Conservation (phyloP, 2,797 vertebrate species). For the Adelosebastes latens region DNA sequence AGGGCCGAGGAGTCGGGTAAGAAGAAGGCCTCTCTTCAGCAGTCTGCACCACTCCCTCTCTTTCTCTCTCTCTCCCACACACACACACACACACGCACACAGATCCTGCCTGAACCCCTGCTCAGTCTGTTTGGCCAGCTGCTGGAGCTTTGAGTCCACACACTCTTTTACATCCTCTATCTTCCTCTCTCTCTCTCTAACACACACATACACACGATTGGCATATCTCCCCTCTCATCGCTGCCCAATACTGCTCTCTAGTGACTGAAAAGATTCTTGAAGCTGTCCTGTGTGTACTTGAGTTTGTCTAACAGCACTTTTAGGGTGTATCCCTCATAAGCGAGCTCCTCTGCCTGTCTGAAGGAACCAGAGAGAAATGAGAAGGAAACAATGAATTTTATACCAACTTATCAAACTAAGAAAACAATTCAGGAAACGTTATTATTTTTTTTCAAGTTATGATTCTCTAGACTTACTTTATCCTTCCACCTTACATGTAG, state of each 20-base stretch:
- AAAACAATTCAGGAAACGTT: neutral
- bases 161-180: slow-evolving; percentile 18
- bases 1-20: slow-evolving; percentile 67
- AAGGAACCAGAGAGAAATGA: neutral
- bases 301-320: neutral
- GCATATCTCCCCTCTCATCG: slow-evolving; percentile 1
- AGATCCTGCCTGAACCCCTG: slow-evolving; percentile 46
- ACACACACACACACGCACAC: slow-evolving; percentile 13
- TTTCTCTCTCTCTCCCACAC: slow-evolving; percentile 14
- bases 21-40: slow-evolving; percentile 71
- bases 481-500: neutral
- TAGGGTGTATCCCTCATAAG: neutral
- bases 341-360: neutral
- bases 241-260: slow-evolving; percentile 78
- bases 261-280: slow-evolving; percentile 44
- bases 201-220: neutral
- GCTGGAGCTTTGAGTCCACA: slow-evolving; percentile 55
- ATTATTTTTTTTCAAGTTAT: neutral
- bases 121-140: slow-evolving; percentile 79
- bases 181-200: neutral
- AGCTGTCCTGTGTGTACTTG: neutral
- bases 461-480: neutral
- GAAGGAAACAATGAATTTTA: neutral
- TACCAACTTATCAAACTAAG: neutral
- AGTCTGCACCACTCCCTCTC: slow-evolving; percentile 53